A percentile compares a stretch with the other conserved stretches of the same genome.
These are phyloP conservation scores for Maccullochella peelii DNA, from an alignment of 2,113 vertebrate species.

Conservation along the genomic window DNA sequence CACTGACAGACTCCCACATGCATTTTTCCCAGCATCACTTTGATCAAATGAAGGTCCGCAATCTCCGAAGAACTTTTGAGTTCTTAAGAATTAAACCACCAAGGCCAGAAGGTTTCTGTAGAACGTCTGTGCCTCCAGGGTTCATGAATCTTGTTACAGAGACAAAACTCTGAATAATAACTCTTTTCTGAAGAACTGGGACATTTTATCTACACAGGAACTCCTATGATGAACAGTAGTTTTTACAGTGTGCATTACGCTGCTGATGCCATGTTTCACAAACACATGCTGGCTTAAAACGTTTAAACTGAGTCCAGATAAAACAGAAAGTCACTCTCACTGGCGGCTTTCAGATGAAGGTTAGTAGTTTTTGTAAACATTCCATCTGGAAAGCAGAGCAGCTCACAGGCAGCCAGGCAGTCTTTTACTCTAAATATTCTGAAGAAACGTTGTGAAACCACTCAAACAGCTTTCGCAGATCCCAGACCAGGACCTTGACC, in stretches of 20 bases:
- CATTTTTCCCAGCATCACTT: neutral
- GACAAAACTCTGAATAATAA: neutral
- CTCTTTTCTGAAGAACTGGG: too few relatives aligned
- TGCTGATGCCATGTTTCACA: neutral
- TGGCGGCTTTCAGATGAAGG: too few relatives aligned
- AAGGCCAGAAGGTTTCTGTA: neutral
- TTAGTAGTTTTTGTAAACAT: neutral
- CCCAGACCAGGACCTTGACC: neutral
- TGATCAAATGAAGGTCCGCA: neutral
- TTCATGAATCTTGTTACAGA: neutral
- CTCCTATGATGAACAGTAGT: neutral
- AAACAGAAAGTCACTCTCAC: neutral
- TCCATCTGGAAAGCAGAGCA: conserved; percentile 10
- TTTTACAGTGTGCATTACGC: neutral
- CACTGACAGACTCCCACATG: neutral
- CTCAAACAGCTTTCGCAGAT: neutral
- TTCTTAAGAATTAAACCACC: neutral
- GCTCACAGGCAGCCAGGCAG: neutral
- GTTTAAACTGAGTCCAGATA: neutral
- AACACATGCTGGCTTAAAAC: neutral
- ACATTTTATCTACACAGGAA: too few relatives aligned
- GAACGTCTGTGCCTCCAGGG: neutral
- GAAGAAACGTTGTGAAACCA: neutral
- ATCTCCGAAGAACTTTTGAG: neutral
- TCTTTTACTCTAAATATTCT: neutral